Base-by-base conservation (phyloP, 2,797 vertebrate species). In the Enteromius mattozi region DNA sequence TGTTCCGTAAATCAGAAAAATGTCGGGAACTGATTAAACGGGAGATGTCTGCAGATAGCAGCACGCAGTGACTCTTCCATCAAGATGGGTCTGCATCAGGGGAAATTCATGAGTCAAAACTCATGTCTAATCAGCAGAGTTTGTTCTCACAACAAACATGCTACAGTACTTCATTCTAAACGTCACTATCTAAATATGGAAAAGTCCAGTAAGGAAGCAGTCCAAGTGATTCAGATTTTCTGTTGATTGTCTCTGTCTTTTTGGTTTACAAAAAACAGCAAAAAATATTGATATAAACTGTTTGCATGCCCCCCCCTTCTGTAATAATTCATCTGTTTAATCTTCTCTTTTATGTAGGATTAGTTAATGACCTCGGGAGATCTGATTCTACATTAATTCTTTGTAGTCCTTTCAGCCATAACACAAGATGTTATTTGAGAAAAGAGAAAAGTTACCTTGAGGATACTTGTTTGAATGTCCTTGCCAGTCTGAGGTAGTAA, bases 1-100 rank as follows among this genome's bases (percentile, higher is more conserved):
- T 81, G 85, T 93, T 92, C 87, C 82, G 81, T 84, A 90, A 89
- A 79, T 87, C 82, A 65, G 69, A 88, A 85, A 89, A 87, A 82
- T 69, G 84, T 82, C 24, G 14, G 85, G 45, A 86, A 81, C 79
- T 87, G 90, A 93, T 94, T 86, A 90, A 71, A 91, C 77, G 59
- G 45, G 75, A 91, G 91, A 92, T 92, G 89, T 78, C 47, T 19
- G 51, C 30, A 72, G 47, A 86, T 89, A 42, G 69, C 35, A 56
- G 51, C 65, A 82, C 49, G 47, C 47, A 61, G 80, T 80, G 80
- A 37, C 54, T 59, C 59, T 74, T 83, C 33, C 82, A 85, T 87
- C 72, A 85, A 33, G 72, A 85, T 14, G 3, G 13, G 33, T 63
- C 77, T 54, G 35, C 45, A 81, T 76, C 49, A 51, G 81, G 63